Evolutionary conservation across 2,113 vertebrate genomes (phyloP).

Genomic region (Gadus chalcogrammus): DNA sequence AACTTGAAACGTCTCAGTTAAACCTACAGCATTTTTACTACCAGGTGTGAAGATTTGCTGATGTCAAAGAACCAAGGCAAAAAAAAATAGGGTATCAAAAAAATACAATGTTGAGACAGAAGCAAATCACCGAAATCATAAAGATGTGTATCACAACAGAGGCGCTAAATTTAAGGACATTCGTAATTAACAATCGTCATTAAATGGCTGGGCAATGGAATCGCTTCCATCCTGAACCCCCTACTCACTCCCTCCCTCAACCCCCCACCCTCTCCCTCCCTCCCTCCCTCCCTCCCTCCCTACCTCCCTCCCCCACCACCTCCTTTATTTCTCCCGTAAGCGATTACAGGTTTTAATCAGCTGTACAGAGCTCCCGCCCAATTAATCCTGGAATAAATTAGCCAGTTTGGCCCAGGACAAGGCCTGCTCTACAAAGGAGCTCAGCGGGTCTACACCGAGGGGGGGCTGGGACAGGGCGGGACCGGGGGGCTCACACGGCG

Average conservation of each 20-base stretch:
- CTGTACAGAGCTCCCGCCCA: conserved; percentile 51
- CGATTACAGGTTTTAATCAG: conserved; percentile 69
- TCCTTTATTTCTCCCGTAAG: conserved; percentile 40
- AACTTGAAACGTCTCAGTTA: no score
- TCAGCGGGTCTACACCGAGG: neutral
- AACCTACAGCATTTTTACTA: no score
- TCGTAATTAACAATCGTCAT: conserved; percentile 5
- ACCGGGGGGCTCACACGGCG: neutral
- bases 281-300: neutral
- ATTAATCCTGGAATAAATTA: conserved; percentile 67
- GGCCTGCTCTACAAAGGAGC: conserved; percentile 37
- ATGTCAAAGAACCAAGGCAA: no score
- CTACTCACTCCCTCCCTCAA: conserved; percentile 5
- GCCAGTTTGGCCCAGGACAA: conserved; percentile 41
- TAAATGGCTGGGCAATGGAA: conserved; percentile 40
- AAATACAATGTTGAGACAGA: no score
- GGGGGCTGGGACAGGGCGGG: conserved; percentile 31
- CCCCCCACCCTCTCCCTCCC: conserved; percentile 7
- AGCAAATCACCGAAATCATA: no score
- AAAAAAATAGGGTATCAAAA: no score
- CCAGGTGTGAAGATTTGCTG: no score
- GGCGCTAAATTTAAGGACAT: no score
- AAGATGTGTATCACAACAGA: no score
- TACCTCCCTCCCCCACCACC: neutral
- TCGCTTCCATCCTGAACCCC: conserved; percentile 2